Conservation (phyloP, 1,140 invertebrate genomes). For the Camponotus floridanus region DNA sequence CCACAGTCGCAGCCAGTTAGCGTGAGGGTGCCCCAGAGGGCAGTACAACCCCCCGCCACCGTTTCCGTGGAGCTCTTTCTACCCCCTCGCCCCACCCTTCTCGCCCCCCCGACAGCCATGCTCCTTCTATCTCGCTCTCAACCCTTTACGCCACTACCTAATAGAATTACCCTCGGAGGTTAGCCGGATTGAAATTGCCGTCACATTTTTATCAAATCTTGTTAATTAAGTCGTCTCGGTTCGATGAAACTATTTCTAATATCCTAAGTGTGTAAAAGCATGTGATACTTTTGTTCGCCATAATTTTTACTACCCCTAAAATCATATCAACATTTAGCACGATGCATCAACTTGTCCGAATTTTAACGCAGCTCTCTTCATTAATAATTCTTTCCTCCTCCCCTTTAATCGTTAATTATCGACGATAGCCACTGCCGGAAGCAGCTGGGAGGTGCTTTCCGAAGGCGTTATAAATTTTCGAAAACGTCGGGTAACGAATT, state of each 20-base stretch:
- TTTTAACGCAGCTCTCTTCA: not conserved
- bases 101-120: slow-evolving; percentile 48
- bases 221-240: slow-evolving; percentile 79
- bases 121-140: slow-evolving; percentile 80
- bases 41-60: slow-evolving; percentile 81
- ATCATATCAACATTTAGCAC: not conserved
- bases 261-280: not conserved
- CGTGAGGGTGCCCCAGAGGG: slow-evolving; percentile 86
- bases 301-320: not conserved
- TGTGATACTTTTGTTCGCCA: not conserved
- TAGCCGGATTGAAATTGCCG: slow-evolving; percentile 85
- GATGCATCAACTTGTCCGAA: not conserved
- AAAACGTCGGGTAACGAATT: slow-evolving; percentile 25
- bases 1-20: slow-evolving; percentile 86
- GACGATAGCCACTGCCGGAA: not conserved
- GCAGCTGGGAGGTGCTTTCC: not conserved
- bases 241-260: not conserved
- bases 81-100: slow-evolving; percentile 36
- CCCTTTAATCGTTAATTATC: not conserved
- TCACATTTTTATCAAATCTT: slow-evolving; percentile 84
- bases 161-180: slow-evolving; percentile 85
- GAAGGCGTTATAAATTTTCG: slow-evolving; percentile 1
- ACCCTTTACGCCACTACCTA: slow-evolving; percentile 84
- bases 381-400: too few relatives aligned
- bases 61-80: slow-evolving; percentile 71